These are phyloP conservation scores for Petrolisthes manimaculis DNA, from an alignment of 2,888 invertebrate genomes.

Conservation along the genomic window DNA sequence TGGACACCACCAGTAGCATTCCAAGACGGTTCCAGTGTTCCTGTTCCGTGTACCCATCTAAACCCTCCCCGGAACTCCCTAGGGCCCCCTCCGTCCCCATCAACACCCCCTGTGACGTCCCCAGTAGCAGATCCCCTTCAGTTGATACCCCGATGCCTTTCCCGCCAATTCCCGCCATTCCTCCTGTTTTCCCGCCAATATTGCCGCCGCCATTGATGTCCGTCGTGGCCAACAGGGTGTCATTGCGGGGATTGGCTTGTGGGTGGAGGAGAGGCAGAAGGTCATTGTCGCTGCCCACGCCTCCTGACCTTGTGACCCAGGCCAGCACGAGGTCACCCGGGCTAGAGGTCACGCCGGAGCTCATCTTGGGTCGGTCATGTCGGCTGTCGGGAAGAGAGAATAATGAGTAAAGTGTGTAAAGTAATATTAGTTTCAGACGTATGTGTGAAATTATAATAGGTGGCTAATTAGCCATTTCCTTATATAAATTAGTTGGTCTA, in stretches of 20 bases:
- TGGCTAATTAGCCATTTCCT: too few species aligned
- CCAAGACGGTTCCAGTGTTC: conserved; percentile 78
- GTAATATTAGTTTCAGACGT: neutral
- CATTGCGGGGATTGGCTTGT: conserved; percentile 25
- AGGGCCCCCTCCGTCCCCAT: neutral
- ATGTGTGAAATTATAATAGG: neutral
- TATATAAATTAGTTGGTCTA: too few species aligned
- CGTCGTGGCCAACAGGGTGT: conserved; percentile 24
- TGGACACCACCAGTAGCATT: conserved; percentile 77
- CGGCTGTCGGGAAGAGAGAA: conserved; percentile 21
- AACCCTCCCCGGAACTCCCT: neutral
- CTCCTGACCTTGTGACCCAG: conserved; percentile 43
- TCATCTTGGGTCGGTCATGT: conserved; percentile 46
- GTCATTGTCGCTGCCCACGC: conserved; percentile 26
- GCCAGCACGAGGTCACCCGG: conserved; percentile 33
- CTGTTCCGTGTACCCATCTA: conserved; percentile 25
- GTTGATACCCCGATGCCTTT: neutral
- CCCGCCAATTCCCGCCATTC: neutral
- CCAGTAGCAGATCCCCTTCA: neutral
- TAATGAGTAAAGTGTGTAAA: neutral
- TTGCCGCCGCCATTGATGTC: conserved; percentile 34
- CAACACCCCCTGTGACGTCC: neutral
- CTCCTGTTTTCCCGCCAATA: neutral
- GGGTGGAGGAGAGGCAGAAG: conserved; percentile 29
- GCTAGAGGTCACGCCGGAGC: conserved; percentile 37